A percentile compares a stretch with the other conserved stretches of the same genome.
phyloP scores from a whole-genome alignment of 2,797 vertebrate genomes.

The Garrulus glandarius region DNA sequence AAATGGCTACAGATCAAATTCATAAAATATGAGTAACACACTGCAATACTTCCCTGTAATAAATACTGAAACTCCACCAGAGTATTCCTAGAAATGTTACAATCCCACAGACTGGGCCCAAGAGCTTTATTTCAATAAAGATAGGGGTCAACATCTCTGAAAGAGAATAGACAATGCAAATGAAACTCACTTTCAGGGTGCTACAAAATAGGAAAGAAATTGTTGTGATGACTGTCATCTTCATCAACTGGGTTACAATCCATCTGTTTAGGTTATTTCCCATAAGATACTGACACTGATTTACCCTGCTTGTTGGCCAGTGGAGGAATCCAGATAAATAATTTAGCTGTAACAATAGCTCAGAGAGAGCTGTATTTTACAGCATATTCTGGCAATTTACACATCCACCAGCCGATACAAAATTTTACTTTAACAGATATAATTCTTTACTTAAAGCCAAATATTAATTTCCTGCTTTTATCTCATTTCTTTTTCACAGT shows the following conservation, averaged over 20 bases:
- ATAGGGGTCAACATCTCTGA: not conserved
- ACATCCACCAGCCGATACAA: not conserved
- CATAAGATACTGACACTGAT: not conserved
- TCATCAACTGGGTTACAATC: not conserved
- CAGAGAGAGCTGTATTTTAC: not conserved
- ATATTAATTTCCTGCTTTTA: not conserved
- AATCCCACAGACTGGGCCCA: not conserved
- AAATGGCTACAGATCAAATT: not conserved
- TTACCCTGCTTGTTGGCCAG: not conserved
- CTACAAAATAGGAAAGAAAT: not conserved
- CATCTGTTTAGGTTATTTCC: not conserved
- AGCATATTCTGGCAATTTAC: not conserved
- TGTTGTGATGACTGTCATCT: not conserved
- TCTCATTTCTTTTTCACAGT: not conserved
- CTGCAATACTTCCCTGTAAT: not conserved
- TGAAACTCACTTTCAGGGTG: not conserved
- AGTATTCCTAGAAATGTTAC: not conserved
- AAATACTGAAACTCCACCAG: not conserved
- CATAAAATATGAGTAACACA: not conserved
- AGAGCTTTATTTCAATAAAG: not conserved
- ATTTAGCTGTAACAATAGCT: not conserved
- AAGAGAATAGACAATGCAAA: not conserved
- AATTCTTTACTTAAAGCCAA: not conserved
- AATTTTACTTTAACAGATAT: not conserved
- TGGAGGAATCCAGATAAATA: not conserved